Conservation (phyloP, 2,113 vertebrate genomes). For the Atrichornis clamosus region DNA sequence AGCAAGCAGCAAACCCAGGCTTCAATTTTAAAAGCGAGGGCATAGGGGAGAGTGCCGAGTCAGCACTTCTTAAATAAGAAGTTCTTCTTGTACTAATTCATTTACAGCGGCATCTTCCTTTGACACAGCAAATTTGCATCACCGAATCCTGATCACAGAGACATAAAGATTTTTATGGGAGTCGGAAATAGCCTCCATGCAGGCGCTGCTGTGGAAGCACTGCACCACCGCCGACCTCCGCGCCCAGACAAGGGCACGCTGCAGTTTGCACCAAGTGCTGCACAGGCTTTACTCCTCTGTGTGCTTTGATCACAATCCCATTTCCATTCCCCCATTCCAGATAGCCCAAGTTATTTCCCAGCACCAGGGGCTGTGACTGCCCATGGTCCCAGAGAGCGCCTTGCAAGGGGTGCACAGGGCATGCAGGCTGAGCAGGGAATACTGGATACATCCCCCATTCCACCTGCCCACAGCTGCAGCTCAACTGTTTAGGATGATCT, state of each 20-base stretch:
- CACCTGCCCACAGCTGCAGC: background rate
- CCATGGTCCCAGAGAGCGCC: background rate
- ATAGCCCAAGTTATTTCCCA: background rate
- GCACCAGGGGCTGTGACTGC: background rate
- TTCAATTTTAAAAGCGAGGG: slow-evolving; percentile 59
- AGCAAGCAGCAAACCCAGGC: slow-evolving; percentile 51
- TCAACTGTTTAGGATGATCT: background rate
- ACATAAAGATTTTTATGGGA: slow-evolving; percentile 60
- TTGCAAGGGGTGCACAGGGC: background rate
- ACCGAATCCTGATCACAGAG: slow-evolving; percentile 9
- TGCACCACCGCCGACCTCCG: slow-evolving; percentile 23
- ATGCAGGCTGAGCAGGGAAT: background rate
- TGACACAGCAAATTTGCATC: slow-evolving; percentile 67
- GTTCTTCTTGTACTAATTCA: slow-evolving; percentile 61
- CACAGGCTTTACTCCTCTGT: fast-evolving
- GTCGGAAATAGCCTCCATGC: slow-evolving; percentile 28
- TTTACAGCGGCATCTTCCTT: slow-evolving; percentile 52
- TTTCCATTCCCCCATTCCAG: background rate
- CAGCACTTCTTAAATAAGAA: slow-evolving; percentile 65
- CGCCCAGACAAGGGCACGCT: slow-evolving; percentile 35
- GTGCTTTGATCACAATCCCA: background rate
- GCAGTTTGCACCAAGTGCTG: background rate
- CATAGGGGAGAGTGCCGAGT: slow-evolving; percentile 50
- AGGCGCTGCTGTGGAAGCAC: slow-evolving; percentile 1
- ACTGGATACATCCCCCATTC: background rate